Conservation (phyloP, 1,140 invertebrate species). For the Drosophila melanica region DNA sequence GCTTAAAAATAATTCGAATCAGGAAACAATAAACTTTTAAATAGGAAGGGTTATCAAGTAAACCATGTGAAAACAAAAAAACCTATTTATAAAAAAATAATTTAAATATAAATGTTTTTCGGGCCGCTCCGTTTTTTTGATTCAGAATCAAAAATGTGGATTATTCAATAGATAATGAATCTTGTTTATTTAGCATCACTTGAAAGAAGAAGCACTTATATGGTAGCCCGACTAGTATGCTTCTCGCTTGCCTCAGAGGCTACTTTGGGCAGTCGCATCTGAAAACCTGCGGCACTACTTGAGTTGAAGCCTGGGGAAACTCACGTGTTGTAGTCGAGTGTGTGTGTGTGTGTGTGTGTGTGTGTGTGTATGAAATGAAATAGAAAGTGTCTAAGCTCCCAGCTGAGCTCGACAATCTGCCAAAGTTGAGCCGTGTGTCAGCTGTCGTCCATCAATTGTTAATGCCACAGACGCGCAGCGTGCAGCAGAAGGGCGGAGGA, state of each 20-base stretch:
- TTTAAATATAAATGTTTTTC: no score
- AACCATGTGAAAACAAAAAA: no score
- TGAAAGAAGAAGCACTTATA: not conserved
- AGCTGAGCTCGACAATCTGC: constrained; percentile 70
- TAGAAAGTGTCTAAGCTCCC: constrained; percentile 51
- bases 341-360: not conserved
- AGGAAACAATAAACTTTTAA: no score
- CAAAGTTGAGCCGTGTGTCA: constrained; percentile 52
- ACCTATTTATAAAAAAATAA: no score
- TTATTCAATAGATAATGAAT: not conserved
- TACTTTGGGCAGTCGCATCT: constrained; percentile 16
- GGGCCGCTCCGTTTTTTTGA: no score
- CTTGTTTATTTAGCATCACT: not conserved
- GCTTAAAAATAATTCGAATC: no score
- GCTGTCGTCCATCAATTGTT: constrained; percentile 75
- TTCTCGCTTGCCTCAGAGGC: constrained; percentile 24
- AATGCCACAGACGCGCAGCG: constrained; percentile 71
- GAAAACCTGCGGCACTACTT: constrained; percentile 9
- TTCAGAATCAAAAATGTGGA: no score
- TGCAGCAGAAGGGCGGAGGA: constrained; percentile 36
- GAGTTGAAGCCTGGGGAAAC: constrained; percentile 17
- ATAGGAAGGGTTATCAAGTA: no score
- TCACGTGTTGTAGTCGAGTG: not conserved
- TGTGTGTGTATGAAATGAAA: constrained; percentile 36
- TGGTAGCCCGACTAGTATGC: not conserved